Evolutionary conservation across 2,113 vertebrate species (phyloP).

Genomic region (Puntigrus tetrazona): DNA sequence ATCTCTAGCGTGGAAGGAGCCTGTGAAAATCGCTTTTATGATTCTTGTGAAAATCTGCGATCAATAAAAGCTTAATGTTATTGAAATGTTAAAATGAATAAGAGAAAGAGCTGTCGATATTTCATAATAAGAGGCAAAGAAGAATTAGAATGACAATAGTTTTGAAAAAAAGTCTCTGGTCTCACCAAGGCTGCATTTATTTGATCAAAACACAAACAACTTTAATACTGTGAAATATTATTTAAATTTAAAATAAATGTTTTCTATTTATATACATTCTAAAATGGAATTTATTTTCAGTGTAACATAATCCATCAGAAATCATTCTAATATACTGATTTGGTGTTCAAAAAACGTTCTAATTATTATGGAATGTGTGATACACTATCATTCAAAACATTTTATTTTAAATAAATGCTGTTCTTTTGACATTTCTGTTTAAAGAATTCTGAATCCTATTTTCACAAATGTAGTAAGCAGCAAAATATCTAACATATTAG

Average conservation of each 20-base stretch:
- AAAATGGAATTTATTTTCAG: too few species aligned
- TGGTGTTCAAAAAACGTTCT: neutral
- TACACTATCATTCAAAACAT: neutral
- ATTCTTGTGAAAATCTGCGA: neutral
- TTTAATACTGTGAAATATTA: too few species aligned
- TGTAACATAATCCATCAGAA: too few species aligned
- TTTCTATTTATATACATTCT: too few species aligned
- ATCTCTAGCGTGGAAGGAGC: constrained; percentile 5
- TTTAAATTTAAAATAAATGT: too few species aligned
- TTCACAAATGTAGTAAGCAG: too few species aligned
- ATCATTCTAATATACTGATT: too few species aligned
- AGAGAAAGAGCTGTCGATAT: neutral
- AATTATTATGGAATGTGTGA: neutral
- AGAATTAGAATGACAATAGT: neutral
- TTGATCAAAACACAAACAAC: neutral
- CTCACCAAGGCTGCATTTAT: neutral
- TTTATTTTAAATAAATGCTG: too few species aligned
- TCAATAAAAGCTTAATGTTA: neutral
- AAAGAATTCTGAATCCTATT: too few species aligned
- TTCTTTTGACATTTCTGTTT: too few species aligned
- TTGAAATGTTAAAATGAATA: neutral
- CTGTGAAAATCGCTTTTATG: neutral
- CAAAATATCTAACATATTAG: neutral
- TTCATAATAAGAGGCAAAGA: neutral
- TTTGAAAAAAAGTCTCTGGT: neutral